phyloP scores from a whole-genome alignment of 2,888 invertebrate genomes.

The Cataglyphis rosenhaueri region DNA sequence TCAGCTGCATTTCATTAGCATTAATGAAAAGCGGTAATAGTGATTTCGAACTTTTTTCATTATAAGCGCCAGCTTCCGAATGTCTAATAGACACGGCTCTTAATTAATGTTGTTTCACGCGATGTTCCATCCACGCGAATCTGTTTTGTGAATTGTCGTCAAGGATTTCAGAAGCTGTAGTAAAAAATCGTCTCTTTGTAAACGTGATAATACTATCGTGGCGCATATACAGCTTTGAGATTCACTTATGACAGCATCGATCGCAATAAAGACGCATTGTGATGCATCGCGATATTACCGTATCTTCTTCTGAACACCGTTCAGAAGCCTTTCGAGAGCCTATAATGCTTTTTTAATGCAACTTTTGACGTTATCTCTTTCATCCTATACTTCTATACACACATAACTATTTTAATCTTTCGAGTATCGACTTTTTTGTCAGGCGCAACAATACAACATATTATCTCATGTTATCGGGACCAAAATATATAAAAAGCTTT shows the following conservation, averaged over 20 bases:
- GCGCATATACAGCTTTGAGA: not conserved
- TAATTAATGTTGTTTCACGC: conserved; percentile 66
- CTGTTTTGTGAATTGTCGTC: conserved; percentile 14
- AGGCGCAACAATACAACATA: not conserved
- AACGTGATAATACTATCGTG: not conserved
- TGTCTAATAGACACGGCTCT: conserved; percentile 67
- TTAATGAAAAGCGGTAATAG: conserved; percentile 73
- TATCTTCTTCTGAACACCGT: conserved; percentile 28
- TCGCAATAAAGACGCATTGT: conserved; percentile 41
- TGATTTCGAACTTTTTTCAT: conserved; percentile 59
- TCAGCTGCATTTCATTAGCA: conserved; percentile 73
- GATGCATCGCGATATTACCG: conserved; percentile 47
- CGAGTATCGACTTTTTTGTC: not conserved
- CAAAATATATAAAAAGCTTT: not conserved
- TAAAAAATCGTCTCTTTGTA: conserved; percentile 5
- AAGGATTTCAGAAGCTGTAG: conserved; percentile 33
- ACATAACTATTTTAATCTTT: conserved; percentile 20
- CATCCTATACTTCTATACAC: not conserved
- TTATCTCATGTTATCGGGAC: not conserved
- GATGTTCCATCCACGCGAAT: not conserved
- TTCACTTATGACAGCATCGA: conserved; percentile 19
- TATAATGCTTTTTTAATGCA: conserved; percentile 47
- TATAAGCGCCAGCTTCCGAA: conserved; percentile 62
- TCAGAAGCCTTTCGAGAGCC: conserved; percentile 30
- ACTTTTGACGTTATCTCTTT: not conserved